A percentile compares a stretch with the other conserved stretches of the same genome.
phyloP scores from a whole-genome alignment of 1,140 invertebrate species.

The Apocrypta bakeri region DNA sequence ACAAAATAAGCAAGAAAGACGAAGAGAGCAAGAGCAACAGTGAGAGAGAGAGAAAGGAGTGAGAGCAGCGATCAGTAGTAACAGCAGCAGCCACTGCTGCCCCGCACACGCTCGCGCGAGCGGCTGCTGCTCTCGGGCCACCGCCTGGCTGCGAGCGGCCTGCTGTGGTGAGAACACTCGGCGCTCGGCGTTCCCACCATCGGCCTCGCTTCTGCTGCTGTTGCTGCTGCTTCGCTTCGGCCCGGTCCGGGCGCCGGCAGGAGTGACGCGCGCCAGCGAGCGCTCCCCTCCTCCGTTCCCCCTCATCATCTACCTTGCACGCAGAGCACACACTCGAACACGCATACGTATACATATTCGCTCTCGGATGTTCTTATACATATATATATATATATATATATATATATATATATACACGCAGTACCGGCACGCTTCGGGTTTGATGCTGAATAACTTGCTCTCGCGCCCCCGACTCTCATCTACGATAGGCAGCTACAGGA shows the following conservation, averaged over 20 bases:
- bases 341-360: too few relatives aligned
- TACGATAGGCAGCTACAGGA: not conserved
- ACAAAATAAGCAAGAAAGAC: not conserved
- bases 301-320: not conserved
- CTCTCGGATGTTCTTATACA: too few relatives aligned
- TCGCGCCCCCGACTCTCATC: not conserved
- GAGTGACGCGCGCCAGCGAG: slow-evolving; percentile 37
- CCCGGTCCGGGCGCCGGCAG: slow-evolving; percentile 51
- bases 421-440: not conserved
- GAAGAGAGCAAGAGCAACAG: not conserved
- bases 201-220: slow-evolving; percentile 66
- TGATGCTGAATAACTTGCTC: not conserved
- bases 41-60: not conserved
- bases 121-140: slow-evolving; percentile 50
- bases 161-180: slow-evolving; percentile 73
- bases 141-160: slow-evolving; percentile 59
- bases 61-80: slow-evolving; percentile 1
- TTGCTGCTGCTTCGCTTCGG: slow-evolving; percentile 54
- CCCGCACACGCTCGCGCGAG: slow-evolving; percentile 39
- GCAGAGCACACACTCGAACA: not conserved
- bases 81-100: slow-evolving; percentile 15
- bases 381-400: too few relatives aligned
- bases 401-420: too few relatives aligned
- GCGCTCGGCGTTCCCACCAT: slow-evolving; percentile 73
- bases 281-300: not conserved